Base-by-base conservation (phyloP, 1,140 invertebrate species). In the Chymomyza costata region DNA sequence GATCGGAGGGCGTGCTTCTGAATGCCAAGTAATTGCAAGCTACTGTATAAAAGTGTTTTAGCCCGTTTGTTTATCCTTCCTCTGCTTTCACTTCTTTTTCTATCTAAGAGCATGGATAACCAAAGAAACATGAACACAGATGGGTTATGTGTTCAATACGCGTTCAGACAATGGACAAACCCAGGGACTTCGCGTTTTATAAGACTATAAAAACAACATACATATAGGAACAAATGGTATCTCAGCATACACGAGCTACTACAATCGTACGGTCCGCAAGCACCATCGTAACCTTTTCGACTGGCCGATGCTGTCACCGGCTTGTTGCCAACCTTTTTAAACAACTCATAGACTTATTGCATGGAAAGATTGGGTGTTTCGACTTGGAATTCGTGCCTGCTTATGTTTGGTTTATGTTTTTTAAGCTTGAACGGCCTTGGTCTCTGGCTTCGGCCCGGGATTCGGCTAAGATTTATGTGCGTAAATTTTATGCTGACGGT, bases 401-500 rank as follows among this genome's bases (percentile, higher is more conserved):
- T 78, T 71, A 80, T 78, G 54, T 80, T 78, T 80, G 66, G 66
- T 80, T 80, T 78, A 78, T 78, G 57, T 76, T 69, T 61, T 44
- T 18, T 19, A 31, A 38, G n/a, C n/a, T n/a, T n/a, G n/a, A 25
- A 37, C 14, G 43, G 51, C 46, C 63, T 50, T 51, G 63, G 74
- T 68, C 64, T 74, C 63, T 54, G 60, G 30, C 40, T 40, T 60
- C 44, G 53, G 65, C 50, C 53, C 55, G 51, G 66, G 71, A 47
- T 54, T 62, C 15, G 62, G 62, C 54, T 65, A 73, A 78, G 71
- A 78, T 78, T 78, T 78, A 78, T 78, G 73, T 78, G 67, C 71
- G 71, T 80, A 78, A 78, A 78, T 80, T 78, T 83, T 81, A 83
- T 83, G 81, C 81, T 83, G 81, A 83, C 80, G 81, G 80, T 81